Base-by-base conservation (phyloP, 2,797 vertebrate genomes). In the Jordanella pulchra region DNA sequence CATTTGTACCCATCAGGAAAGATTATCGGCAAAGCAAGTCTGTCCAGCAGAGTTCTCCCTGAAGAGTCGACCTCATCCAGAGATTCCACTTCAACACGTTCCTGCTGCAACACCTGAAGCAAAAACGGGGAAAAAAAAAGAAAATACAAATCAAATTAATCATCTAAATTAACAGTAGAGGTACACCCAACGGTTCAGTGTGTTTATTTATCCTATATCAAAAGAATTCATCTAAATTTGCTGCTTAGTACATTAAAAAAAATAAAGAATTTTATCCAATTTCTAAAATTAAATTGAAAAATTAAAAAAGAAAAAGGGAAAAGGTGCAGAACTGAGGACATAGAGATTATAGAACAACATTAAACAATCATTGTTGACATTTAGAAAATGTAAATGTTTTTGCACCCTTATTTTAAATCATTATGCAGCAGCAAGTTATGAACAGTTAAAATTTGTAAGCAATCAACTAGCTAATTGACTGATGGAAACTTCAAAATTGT, bases 11-110 rank as follows among this genome's bases (percentile, higher is more conserved):
- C 97, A 83, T 99, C 98, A 0, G 98, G 97, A 91, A 98, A 99
- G 92, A 99, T 94, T 71, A 99, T 95, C 32, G 98, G 96, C 78
- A 97, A 92, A 61, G 96, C 96, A 85, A 99, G 93, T 91, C 97
- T 95, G 91, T 99, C 98, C 93, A 99, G 92, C 84, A 99, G 93
- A 14, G 94, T 94, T 91, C 97, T 98, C 61, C 97, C 98, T 79
- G 96, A 93, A 42, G 94, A 91, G 91, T 98, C 97, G 25, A 96
- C 96, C 80, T 99, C 97, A 88, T 98, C 96, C 92, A 96, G 95
- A 69, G 92, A 94, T 32, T 97, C 97, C 18, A 95, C 92, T 7
- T 91, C 92, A 7, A 81, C 86, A 72, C 70, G 69, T 18, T 90
- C 84, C 70, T 85, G 85, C 70, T 90, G 84, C 3, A 93, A 67